phyloP scores from a whole-genome alignment of 2,797 vertebrate species.

The Florisuga fusca region DNA sequence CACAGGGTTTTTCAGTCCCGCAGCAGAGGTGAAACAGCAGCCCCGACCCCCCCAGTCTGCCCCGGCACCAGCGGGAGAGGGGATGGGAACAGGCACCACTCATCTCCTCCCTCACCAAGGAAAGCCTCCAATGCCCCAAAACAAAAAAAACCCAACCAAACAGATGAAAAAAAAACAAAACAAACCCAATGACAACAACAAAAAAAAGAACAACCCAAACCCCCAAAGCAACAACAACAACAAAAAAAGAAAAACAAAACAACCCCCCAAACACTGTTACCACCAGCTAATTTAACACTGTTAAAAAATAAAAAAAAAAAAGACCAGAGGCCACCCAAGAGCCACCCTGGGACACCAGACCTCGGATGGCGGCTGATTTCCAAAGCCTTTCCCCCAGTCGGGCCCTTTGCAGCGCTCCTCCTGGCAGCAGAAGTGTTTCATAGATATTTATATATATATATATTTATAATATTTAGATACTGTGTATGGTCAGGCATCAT shows the following conservation, averaged over 20 bases:
- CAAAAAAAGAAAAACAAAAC: background rate
- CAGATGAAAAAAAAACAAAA: background rate
- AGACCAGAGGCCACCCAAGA: background rate
- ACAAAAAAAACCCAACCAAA: background rate
- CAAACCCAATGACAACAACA: background rate
- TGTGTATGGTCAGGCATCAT: slow-evolving; percentile 44
- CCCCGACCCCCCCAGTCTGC: background rate
- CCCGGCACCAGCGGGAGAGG: background rate
- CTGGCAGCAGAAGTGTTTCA: slow-evolving; percentile 60
- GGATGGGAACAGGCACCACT: background rate
- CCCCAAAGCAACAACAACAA: background rate
- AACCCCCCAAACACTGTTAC: slow-evolving; percentile 11
- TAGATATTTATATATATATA: slow-evolving; percentile 57
- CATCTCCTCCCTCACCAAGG: background rate
- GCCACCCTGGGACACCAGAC: background rate
- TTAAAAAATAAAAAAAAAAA: slow-evolving; percentile 20
- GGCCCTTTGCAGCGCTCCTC: slow-evolving; percentile 1
- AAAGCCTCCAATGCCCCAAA: background rate
- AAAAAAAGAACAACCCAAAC: background rate
- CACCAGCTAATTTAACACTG: slow-evolving; percentile 76
- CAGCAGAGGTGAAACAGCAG: background rate
- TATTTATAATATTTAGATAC: slow-evolving; percentile 68
- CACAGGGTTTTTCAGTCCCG: background rate
- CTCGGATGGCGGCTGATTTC: background rate
- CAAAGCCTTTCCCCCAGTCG: background rate